A percentile compares a stretch with the other conserved stretches of the same genome.
Conservation (phyloP, 1,140 invertebrate genomes). For the Tetramorium parvispinum region DNA sequence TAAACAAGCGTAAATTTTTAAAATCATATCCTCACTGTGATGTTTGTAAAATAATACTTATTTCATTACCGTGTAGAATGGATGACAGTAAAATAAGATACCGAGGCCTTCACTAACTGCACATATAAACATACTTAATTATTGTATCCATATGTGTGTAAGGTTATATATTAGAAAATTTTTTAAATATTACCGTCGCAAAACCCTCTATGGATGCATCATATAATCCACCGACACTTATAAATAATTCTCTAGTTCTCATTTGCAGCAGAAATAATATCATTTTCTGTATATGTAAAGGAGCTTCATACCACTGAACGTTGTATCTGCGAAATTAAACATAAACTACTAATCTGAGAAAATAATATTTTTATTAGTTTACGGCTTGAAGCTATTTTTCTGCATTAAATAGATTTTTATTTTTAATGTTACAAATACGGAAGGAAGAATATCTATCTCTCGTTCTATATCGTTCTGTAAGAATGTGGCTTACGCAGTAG, state of each 20-base stretch:
- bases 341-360: background rate
- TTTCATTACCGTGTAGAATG: background rate
- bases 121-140: background rate
- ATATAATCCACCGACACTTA: background rate
- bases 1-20: background rate
- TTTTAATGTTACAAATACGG: background rate
- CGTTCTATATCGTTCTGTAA: background rate
- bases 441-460: background rate
- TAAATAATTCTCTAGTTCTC: background rate
- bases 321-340: background rate
- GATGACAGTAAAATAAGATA: slow-evolving; percentile 31
- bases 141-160: background rate
- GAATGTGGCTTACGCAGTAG: background rate
- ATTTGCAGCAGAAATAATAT: background rate
- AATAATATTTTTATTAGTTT: background rate
- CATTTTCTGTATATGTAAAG: background rate
- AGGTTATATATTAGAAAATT: background rate
- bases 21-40: background rate
- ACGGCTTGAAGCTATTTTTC: background rate
- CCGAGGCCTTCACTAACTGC: background rate
- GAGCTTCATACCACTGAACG: background rate
- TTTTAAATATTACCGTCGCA: background rate
- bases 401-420: background rate
- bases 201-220: background rate
- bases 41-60: background rate